Percentiles rank a stretch among this genome's conserved stretches.
Evolutionary conservation across 2,113 vertebrate species (phyloP).

Genomic region (Macaca mulatta): DNA sequence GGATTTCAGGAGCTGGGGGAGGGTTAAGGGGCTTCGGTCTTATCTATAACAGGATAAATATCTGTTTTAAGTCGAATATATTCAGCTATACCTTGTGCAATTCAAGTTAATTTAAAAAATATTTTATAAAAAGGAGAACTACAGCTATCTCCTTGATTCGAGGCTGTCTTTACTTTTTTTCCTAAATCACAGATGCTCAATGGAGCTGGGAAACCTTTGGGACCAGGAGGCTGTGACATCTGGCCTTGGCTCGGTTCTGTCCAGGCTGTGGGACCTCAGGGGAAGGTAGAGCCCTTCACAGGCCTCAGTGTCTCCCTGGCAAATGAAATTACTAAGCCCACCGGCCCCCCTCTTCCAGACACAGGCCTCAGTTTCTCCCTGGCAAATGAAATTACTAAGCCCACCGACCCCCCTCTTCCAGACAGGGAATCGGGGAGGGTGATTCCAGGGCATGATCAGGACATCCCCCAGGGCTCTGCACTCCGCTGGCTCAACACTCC

Average conservation of each 20-base stretch:
- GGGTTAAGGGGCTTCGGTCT: background rate
- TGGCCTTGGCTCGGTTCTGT: background rate
- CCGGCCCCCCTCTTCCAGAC: background rate
- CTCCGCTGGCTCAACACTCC: background rate
- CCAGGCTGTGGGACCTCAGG: background rate
- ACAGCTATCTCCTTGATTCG: background rate
- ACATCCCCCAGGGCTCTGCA: background rate
- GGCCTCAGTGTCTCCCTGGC: background rate
- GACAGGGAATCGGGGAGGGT: background rate
- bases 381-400: background rate
- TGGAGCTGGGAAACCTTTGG: background rate
- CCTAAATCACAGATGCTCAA: background rate
- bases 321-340: fast-evolving
- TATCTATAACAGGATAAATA: background rate
- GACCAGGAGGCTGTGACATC: background rate
- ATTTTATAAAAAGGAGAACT: background rate
- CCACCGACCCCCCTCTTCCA: background rate
- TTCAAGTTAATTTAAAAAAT: background rate
- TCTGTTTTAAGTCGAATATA: background rate
- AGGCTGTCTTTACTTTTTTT: background rate
- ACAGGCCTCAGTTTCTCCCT: background rate
- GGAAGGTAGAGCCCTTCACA: background rate
- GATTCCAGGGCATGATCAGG: background rate
- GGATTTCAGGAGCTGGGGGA: background rate
- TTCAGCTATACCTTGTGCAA: background rate